Conservation (phyloP, 2,797 vertebrate genomes). For the Centropyge bicolor region DNA sequence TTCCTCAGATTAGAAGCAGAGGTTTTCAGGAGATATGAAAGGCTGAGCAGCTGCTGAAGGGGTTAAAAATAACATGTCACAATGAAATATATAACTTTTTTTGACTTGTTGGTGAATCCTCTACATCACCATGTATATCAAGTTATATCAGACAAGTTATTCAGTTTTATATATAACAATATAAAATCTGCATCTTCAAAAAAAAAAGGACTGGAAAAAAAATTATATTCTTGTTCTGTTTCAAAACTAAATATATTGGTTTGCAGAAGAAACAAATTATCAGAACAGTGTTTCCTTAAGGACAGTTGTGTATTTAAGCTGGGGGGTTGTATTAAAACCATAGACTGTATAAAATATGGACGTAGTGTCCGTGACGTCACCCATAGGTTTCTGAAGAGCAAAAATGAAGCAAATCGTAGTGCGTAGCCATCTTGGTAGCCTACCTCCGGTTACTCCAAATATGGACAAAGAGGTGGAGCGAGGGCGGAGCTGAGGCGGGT, state of each 20-base stretch:
- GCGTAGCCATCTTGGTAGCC: no score
- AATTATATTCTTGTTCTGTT: no score
- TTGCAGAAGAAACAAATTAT: neutral
- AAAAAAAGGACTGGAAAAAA: neutral
- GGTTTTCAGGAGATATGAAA: conserved; percentile 45
- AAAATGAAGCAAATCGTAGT: no score
- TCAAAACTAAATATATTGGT: neutral
- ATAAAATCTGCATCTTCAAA: neutral
- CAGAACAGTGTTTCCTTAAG: conserved; percentile 15
- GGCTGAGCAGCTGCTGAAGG: conserved; percentile 14
- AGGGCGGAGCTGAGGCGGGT: no score
- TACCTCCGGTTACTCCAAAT: no score
- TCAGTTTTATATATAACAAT: neutral
- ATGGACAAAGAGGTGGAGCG: no score
- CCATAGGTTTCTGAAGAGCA: no score
- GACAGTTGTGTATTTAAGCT: conserved; percentile 1
- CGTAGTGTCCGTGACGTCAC: no score
- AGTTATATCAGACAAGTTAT: conserved; percentile 1
- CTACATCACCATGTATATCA: neutral
- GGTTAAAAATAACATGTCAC: conserved; percentile 35
- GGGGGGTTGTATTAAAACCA: neutral
- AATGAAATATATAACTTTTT: conserved; percentile 19
- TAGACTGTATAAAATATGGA: no score
- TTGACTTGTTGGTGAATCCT: conserved; percentile 1
- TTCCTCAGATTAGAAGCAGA: conserved; percentile 54